Conservation (phyloP, 1,140 invertebrate species). For the Leptestheria dahalacensis region DNA sequence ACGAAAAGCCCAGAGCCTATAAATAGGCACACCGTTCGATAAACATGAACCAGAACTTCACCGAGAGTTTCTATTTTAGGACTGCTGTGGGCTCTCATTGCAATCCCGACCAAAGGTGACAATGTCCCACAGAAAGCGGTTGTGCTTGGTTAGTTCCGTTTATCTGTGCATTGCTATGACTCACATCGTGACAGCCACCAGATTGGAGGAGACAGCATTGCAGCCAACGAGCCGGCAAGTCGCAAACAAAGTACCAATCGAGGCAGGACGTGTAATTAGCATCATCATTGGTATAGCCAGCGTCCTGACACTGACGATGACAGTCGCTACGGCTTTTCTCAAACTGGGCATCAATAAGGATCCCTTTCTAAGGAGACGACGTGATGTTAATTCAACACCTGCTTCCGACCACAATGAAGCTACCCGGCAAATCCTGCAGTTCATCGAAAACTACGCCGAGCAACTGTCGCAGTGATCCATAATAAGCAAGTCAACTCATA, state of each 20-base stretch:
- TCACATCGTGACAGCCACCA: too few relatives aligned
- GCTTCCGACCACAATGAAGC: not conserved
- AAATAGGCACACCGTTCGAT: not conserved
- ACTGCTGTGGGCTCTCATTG: too few relatives aligned
- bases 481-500: too few relatives aligned
- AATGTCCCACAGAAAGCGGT: too few relatives aligned
- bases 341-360: not conserved
- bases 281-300: not conserved
- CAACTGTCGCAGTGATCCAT: too few relatives aligned
- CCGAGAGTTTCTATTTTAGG: too few relatives aligned
- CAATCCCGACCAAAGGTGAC: too few relatives aligned
- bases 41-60: not conserved
- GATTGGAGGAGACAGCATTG: too few relatives aligned
- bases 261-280: not conserved
- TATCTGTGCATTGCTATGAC: too few relatives aligned
- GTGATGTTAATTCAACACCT: not conserved
- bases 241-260: not conserved
- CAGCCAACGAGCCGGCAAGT: too few relatives aligned
- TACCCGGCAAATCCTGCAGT: not conserved
- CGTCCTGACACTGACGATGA: not conserved
- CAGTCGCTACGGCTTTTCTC: not conserved
- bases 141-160: too few relatives aligned
- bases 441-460: not conserved
- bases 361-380: not conserved
- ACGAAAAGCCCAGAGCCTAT: not conserved